Base-by-base conservation (phyloP, 1,140 invertebrate species). In the Pomacea maculata region DNA sequence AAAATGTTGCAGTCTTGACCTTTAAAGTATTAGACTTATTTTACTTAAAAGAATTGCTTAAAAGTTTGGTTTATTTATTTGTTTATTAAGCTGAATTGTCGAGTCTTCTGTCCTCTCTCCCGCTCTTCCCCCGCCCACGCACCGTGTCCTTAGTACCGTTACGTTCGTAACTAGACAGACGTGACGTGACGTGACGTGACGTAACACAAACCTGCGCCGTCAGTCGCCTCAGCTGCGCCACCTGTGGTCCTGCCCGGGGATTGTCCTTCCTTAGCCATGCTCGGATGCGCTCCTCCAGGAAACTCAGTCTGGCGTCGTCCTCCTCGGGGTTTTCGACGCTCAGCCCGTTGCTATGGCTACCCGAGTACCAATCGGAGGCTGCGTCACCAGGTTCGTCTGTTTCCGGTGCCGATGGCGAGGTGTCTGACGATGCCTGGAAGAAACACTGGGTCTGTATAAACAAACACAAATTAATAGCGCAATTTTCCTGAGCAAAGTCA, bases 261-360 rank as follows among this genome's bases (percentile, higher is more conserved):
- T 87, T 89, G 67, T 85, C 85, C 67, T 85, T 81, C 29, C 74
- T 72, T 7, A 89, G 75, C 88, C 88, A 88, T 57, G 81, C 79
- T 29, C 82, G 76, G 15, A 88, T 86, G 78, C 83, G 83, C 3
- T 80, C 80, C 76, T 89, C 88, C 11, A 89, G 70, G 61, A 81
- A 78, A 65, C 79, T 83, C 10, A 88, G 78, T 4, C 79, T 80
- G 11, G 77, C 82, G 61, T 89, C 85, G 34, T 83, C 75, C 25
- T 77, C 67, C 25, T 75, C 75, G 52, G 65, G 67, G 68, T 76
- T 83, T 54, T 83, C 79, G 11, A 55, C 64, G 1, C 80, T 75
- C 12, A 70, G 6, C 21, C 67, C 67, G 67, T 70, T 70, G 67
- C 11, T 70, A 70, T 70, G 29, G 67, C 12, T 11, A 55, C 72